Evolutionary conservation across 2,113 vertebrate genomes (phyloP).

Genomic region (Psittacus erithacus): DNA sequence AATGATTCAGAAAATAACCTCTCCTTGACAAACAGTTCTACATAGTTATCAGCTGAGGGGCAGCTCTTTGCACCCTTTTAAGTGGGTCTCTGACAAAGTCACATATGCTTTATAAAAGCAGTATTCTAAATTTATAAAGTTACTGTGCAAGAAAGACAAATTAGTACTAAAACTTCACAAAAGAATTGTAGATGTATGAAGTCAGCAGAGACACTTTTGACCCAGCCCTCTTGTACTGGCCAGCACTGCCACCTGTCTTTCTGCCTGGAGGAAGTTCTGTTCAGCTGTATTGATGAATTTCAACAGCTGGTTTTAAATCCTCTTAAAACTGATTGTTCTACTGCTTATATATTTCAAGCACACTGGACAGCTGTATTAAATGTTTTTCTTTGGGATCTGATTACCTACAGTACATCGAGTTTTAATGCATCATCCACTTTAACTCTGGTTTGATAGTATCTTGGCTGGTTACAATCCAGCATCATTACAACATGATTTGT

Average conservation of each 20-base stretch:
- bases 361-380: slow-evolving; percentile 12
- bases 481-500: slow-evolving; percentile 15
- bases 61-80: not conserved
- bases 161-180: not conserved
- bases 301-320: not conserved
- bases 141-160: not conserved
- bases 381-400: slow-evolving; percentile 30
- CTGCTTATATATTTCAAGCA: slow-evolving; percentile 4
- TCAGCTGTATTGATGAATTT: not conserved
- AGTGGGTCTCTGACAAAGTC: not conserved
- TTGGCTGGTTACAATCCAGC: not conserved
- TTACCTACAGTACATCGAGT: slow-evolving; percentile 1
- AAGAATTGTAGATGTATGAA: not conserved
- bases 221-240: not conserved
- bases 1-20: slow-evolving; percentile 5
- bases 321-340: slow-evolving; percentile 19
- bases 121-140: not conserved
- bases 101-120: not conserved
- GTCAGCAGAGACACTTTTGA: not conserved
- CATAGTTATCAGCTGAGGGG: not conserved
- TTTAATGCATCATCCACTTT: slow-evolving; percentile 34
- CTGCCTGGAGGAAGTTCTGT: not conserved
- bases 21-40: not conserved
- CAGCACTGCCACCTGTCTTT: not conserved
- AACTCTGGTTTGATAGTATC: slow-evolving; percentile 10